Evolutionary conservation across 2,888 invertebrate genomes (phyloP).

Genomic region (Corbicula japonica): DNA sequence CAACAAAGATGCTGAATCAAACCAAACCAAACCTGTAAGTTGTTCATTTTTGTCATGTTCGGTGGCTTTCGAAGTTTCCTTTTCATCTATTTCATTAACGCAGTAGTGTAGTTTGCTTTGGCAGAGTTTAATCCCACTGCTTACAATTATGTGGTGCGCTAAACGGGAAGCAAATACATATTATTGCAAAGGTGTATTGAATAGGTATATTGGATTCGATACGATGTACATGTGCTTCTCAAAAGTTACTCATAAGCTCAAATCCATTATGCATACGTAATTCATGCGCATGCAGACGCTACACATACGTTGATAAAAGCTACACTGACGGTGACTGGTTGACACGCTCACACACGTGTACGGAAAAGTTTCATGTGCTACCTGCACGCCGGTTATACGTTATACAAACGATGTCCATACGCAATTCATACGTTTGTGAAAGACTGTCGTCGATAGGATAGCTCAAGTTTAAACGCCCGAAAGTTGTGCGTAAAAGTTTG

Average conservation of each 20-base stretch:
- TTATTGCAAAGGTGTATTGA: too few species aligned
- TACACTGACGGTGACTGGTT: slow-evolving; percentile 28
- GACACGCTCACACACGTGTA: slow-evolving; percentile 26
- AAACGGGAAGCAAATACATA: too few species aligned
- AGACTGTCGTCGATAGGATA: slow-evolving; percentile 18
- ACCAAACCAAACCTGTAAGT: too few species aligned
- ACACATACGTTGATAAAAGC: slow-evolving; percentile 26
- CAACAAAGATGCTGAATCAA: too few species aligned
- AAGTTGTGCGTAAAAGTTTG: slow-evolving; percentile 7
- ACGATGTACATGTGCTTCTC: slow-evolving; percentile 18
- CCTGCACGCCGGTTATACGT: slow-evolving; percentile 25
- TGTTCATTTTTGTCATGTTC: too few species aligned
- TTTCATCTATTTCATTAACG: too few species aligned
- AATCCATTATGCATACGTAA: slow-evolving; percentile 16
- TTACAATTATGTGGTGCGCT: too few species aligned
- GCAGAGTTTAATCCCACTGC: too few species aligned
- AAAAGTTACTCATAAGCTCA: slow-evolving; percentile 22
- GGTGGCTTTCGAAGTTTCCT: too few species aligned
- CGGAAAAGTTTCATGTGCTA: slow-evolving; percentile 14
- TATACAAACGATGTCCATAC: slow-evolving; percentile 14
- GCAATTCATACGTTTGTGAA: slow-evolving; percentile 26
- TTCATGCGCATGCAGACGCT: slow-evolving; percentile 20
- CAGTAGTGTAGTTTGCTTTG: too few species aligned
- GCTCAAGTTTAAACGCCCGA: slow-evolving; percentile 1
- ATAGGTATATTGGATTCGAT: slow-evolving; percentile 7